Evolutionary conservation across 2,888 invertebrate species (phyloP).

Genomic region (Troides aeacus): DNA sequence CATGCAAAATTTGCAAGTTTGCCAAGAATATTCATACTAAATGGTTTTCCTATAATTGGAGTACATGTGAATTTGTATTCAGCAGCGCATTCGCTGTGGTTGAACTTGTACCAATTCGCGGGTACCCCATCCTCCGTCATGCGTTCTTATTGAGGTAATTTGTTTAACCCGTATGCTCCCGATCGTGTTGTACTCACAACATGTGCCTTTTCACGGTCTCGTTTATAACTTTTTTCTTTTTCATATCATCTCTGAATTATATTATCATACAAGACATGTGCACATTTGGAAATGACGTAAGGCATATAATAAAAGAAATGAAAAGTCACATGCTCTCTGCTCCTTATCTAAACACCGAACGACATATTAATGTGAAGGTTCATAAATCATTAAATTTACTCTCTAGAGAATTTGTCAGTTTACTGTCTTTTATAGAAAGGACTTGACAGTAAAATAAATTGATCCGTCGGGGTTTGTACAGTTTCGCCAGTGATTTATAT

Average conservation of each 20-base stretch:
- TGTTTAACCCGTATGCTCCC: slow-evolving; percentile 58
- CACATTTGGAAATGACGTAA: slow-evolving; percentile 9
- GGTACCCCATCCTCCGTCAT: slow-evolving; percentile 71
- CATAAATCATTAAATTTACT: slow-evolving; percentile 54
- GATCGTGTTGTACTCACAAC: slow-evolving; percentile 19
- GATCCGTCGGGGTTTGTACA: slow-evolving; percentile 54
- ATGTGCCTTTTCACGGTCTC: slow-evolving; percentile 19
- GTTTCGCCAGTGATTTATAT: slow-evolving; percentile 51
- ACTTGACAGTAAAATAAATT: slow-evolving; percentile 59
- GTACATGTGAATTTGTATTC: slow-evolving; percentile 81
- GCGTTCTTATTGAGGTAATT: slow-evolving; percentile 77
- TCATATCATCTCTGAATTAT: background rate
- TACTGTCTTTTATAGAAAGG: slow-evolving; percentile 60
- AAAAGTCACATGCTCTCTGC: background rate
- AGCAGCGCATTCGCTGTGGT: slow-evolving; percentile 76
- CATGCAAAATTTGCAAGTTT: slow-evolving; percentile 78
- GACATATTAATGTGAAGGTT: slow-evolving; percentile 45
- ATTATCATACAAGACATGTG: slow-evolving; percentile 14
- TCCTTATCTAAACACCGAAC: slow-evolving; percentile 30
- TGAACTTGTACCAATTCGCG: slow-evolving; percentile 75
- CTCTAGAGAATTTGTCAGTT: slow-evolving; percentile 55
- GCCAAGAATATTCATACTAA: slow-evolving; percentile 80
- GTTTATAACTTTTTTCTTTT: slow-evolving; percentile 23
- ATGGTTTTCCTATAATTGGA: slow-evolving; percentile 81
- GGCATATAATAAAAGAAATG: background rate